Conservation (phyloP, 2,113 vertebrate species). For the Pseudopipra pipra region DNA sequence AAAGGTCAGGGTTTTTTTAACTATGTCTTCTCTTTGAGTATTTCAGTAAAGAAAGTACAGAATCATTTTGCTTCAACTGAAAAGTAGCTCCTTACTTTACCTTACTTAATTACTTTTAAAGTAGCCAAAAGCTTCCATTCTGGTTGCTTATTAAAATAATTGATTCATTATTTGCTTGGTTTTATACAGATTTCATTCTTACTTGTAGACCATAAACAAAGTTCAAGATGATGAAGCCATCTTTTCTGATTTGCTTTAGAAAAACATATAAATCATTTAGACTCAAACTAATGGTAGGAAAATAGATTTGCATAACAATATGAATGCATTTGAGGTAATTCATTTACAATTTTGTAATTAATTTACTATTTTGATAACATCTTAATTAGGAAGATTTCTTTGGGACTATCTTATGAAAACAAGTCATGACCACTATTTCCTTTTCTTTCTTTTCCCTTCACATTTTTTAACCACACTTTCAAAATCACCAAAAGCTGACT, state of each 20-base stretch:
- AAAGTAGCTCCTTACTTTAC: background rate
- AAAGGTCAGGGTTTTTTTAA: background rate
- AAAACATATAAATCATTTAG: background rate
- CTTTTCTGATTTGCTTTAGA: background rate
- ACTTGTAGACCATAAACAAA: background rate
- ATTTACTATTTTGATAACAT: background rate
- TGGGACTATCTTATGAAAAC: background rate
- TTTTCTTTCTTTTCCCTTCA: background rate
- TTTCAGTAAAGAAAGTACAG: background rate
- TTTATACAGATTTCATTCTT: background rate
- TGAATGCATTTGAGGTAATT: background rate
- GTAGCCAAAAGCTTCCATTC: background rate
- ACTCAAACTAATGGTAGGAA: background rate
- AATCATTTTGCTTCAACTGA: background rate
- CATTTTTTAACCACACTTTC: background rate
- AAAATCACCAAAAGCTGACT: background rate
- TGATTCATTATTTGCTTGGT: background rate
- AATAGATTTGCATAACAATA: background rate
- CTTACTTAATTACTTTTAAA: background rate
- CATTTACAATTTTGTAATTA: background rate
- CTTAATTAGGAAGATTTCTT: background rate
- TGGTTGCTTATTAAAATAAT: background rate
- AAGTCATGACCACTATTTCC: background rate
- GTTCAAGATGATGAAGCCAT: background rate
- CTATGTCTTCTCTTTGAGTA: background rate